These are phyloP conservation scores for Coenonympha glycerion DNA, from an alignment of 2,888 invertebrate species.

Conservation along the genomic window DNA sequence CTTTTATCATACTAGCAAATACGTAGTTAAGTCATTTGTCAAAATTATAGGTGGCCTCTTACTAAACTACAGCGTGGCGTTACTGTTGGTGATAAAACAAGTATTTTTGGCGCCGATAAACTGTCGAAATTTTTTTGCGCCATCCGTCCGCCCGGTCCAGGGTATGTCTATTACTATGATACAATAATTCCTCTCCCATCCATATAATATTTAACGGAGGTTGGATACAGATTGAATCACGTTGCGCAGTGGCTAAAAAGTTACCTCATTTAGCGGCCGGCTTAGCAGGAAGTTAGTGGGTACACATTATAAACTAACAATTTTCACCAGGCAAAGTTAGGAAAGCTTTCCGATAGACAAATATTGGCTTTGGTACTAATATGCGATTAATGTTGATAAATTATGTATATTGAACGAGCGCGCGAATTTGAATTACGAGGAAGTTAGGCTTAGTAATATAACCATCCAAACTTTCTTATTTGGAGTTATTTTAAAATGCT, in stretches of 20 bases:
- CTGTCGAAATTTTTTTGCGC: too few species aligned
- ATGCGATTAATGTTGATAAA: slow-evolving; percentile 17
- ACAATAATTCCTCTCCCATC: background rate
- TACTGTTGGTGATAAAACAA: too few species aligned
- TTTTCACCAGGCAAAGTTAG: slow-evolving; percentile 19
- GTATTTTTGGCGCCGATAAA: too few species aligned
- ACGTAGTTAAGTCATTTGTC: too few species aligned
- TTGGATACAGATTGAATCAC: slow-evolving; percentile 4
- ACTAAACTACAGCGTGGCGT: too few species aligned
- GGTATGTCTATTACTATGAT: too few species aligned
- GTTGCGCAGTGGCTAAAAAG: slow-evolving; percentile 14
- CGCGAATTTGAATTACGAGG: slow-evolving; percentile 8
- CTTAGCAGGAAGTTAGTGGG: slow-evolving; percentile 24
- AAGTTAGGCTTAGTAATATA: slow-evolving; percentile 1
- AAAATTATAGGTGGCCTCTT: too few species aligned
- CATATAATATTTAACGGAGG: background rate
- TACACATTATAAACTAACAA: slow-evolving; percentile 20
- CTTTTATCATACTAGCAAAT: too few species aligned
- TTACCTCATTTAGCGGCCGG: slow-evolving; percentile 27
- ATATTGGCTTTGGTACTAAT: slow-evolving; percentile 21
- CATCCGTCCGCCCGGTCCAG: too few species aligned
- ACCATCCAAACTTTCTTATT: too few species aligned
- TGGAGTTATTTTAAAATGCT: too few species aligned
- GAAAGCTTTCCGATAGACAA: slow-evolving; percentile 23
- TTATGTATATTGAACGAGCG: slow-evolving; percentile 14